phyloP scores from a whole-genome alignment of 1,140 invertebrate genomes.

The Leptinotarsa texana region DNA sequence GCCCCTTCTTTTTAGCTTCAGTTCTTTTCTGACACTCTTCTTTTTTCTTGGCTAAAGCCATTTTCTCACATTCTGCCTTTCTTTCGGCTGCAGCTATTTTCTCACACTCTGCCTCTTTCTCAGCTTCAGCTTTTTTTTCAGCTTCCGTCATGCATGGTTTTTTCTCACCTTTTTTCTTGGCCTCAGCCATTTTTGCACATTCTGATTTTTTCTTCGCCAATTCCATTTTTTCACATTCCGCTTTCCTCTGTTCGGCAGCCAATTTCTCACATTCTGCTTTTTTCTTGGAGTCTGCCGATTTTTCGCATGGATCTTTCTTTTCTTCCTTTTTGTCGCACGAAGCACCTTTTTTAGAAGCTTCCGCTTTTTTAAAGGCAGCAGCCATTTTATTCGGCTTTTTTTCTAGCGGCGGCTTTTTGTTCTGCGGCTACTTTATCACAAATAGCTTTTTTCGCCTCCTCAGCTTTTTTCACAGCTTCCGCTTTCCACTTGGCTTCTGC shows the following conservation, averaged over 20 bases:
- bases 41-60: not conserved
- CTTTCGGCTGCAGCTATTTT: not conserved
- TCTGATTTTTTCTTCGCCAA: not conserved
- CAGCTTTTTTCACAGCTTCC: not conserved
- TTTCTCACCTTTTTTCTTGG: not conserved
- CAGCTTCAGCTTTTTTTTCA: not conserved
- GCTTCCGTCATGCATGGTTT: not conserved
- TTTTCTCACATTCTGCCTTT: not conserved
- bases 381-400: not conserved
- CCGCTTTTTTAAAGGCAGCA: not conserved
- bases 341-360: not conserved
- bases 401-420: not conserved
- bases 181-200: not conserved
- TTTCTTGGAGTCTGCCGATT: not conserved
- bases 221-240: not conserved
- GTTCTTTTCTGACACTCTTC: not conserved
- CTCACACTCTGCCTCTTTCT: not conserved
- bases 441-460: not conserved
- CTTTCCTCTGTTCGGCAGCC: not conserved
- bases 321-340: not conserved
- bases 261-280: conserved; percentile 6
- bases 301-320: not conserved
- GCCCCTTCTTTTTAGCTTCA: not conserved
- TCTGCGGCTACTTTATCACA: conserved; percentile 9
- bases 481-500: not conserved